A percentile compares a stretch with the other conserved stretches of the same genome.
These are phyloP conservation scores for Notothenia rossii DNA, from an alignment of 2,113 vertebrate genomes.

Conservation along the genomic window DNA sequence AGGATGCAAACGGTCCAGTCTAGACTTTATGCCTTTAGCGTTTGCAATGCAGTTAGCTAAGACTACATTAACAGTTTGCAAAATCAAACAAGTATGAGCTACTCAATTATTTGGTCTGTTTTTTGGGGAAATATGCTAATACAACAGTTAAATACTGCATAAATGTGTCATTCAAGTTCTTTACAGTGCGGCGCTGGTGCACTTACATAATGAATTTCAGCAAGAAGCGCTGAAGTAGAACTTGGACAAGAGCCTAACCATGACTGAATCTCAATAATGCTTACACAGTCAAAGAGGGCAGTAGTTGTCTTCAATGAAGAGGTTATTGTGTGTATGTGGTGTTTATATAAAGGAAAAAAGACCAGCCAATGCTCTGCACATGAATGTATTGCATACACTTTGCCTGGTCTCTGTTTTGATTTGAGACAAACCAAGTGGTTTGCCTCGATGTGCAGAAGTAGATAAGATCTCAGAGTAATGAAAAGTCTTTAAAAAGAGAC, in stretches of 20 bases:
- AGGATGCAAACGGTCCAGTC: neutral
- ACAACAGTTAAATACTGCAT: neutral
- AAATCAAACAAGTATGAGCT: neutral
- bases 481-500: slow-evolving; percentile 66
- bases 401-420: slow-evolving; percentile 30
- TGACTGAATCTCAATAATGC: slow-evolving; percentile 21
- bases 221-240: slow-evolving; percentile 15
- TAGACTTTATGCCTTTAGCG: neutral
- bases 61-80: neutral
- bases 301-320: neutral
- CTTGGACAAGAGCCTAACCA: slow-evolving; percentile 15
- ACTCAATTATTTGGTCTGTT: neutral
- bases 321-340: neutral
- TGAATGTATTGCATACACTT: neutral
- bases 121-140: neutral
- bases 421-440: slow-evolving; percentile 31
- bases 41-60: neutral
- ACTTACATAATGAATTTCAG: slow-evolving; percentile 21
- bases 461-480: slow-evolving; percentile 44
- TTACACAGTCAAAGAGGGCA: slow-evolving; percentile 2
- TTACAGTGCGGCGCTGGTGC: neutral
- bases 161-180: neutral
- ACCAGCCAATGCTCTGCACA: slow-evolving; percentile 18
- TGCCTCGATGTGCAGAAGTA: slow-evolving; percentile 32
- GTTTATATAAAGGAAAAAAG: neutral